These are phyloP conservation scores for Brachypteracias leptosomus DNA, from an alignment of 2,113 vertebrate species.

Conservation along the genomic window DNA sequence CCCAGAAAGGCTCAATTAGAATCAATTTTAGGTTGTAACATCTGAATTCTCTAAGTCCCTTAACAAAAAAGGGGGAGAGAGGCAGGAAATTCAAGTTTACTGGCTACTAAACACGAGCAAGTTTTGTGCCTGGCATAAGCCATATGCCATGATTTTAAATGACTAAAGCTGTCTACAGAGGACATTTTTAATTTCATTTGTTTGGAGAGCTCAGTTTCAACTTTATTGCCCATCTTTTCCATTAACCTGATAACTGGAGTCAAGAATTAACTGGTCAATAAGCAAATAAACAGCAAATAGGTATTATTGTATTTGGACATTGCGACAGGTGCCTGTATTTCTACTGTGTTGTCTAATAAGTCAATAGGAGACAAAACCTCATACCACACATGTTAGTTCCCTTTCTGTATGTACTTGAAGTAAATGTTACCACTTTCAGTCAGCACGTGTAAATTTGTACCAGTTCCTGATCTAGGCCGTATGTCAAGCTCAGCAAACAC, in stretches of 20 bases:
- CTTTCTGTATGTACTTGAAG: not conserved
- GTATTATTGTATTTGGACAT: not conserved
- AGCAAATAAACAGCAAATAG: not conserved
- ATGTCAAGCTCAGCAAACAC: not conserved
- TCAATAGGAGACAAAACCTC: not conserved
- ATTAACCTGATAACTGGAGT: not conserved
- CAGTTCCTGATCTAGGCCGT: not conserved
- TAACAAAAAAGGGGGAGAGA: fast-evolving
- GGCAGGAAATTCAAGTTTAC: not conserved
- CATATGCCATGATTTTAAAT: not conserved
- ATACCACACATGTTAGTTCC: not conserved
- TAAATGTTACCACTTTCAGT: not conserved
- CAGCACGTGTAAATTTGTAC: not conserved
- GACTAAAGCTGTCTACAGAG: not conserved
- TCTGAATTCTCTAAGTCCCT: not conserved
- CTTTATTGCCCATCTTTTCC: not conserved
- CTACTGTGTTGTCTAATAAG: not conserved
- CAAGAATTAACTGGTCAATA: not conserved
- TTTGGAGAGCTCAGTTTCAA: not conserved
- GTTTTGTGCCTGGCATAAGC: not conserved
- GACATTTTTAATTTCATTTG: not conserved
- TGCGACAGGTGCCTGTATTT: not conserved
- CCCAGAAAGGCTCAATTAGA: not conserved
- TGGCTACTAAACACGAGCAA: not conserved
- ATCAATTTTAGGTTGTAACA: not conserved